phyloP scores from a whole-genome alignment of 2,797 vertebrate genomes.

The Notamacropus eugenii region DNA sequence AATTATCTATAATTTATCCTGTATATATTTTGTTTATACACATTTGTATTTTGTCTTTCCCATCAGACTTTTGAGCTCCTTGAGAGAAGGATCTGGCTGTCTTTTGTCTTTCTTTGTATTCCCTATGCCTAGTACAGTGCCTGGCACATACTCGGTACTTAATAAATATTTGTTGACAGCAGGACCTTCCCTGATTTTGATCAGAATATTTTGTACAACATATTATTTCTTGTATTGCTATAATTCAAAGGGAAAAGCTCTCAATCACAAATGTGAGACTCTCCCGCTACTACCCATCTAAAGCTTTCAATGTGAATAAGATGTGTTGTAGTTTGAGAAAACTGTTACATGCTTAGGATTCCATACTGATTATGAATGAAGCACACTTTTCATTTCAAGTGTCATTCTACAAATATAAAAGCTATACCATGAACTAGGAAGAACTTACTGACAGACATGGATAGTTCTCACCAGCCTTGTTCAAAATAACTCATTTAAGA shows the following conservation, averaged over 20 bases:
- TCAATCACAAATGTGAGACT: not conserved
- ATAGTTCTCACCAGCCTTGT: not conserved
- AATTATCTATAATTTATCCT: not conserved
- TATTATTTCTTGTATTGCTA: not conserved
- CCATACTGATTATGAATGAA: not conserved
- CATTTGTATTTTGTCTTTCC: not conserved
- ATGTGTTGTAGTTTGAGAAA: no score
- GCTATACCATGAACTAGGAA: not conserved
- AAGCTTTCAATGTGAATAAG: no score
- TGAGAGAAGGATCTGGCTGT: not conserved
- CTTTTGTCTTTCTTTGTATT: not conserved
- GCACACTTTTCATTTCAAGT: not conserved
- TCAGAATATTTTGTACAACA: not conserved
- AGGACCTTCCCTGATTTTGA: not conserved
- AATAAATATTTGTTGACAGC: not conserved
- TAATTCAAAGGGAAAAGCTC: not conserved
- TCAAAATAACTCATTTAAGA: slow-evolving; percentile 18
- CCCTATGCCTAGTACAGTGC: not conserved
- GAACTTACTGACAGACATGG: not conserved
- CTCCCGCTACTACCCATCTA: not conserved
- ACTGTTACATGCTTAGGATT: no score
- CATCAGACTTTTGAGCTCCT: not conserved
- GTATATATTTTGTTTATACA: not conserved
- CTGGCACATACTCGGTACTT: not conserved
- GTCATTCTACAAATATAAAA: not conserved